A percentile compares a stretch with the other conserved stretches of the same genome.
Conservation (phyloP, 2,797 vertebrate genomes). For the Lepilemur septentrionalis region DNA sequence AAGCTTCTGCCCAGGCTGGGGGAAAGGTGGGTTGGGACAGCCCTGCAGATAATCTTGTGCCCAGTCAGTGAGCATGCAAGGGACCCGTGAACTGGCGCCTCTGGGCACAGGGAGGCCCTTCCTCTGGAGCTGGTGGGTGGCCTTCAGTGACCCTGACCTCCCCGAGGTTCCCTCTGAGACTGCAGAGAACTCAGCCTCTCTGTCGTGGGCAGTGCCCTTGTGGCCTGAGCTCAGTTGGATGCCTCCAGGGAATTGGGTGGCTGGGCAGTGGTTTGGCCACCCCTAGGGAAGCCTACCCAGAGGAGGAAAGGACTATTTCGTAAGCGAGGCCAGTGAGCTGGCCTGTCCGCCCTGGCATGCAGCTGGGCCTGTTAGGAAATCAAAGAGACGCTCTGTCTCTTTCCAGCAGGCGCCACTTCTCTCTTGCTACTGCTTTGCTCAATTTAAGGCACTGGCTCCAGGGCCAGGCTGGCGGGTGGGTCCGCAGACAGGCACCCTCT, state of each 20-base stretch:
- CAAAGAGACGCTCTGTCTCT: slow-evolving; percentile 84
- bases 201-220: neutral
- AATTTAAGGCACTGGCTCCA: slow-evolving; percentile 56
- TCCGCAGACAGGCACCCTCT: slow-evolving; percentile 42
- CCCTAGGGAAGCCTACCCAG: slow-evolving; percentile 56
- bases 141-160: neutral
- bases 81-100: accelerated
- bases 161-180: neutral
- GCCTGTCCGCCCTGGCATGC: slow-evolving; percentile 79
- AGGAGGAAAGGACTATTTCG: slow-evolving; percentile 77
- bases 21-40: neutral
- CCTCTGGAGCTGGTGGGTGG: neutral
- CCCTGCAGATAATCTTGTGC: neutral
- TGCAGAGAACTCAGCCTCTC: neutral
- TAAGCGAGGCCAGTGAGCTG: slow-evolving; percentile 67
- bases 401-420: slow-evolving; percentile 82
- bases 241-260: neutral
- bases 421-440: slow-evolving; percentile 71
- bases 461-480: slow-evolving; percentile 56
- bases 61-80: neutral
- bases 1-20: neutral
- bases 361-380: slow-evolving; percentile 83
- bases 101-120: neutral
- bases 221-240: neutral
- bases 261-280: neutral